Conservation (phyloP, 2,888 invertebrate genomes). For the Drosophila rubida region DNA sequence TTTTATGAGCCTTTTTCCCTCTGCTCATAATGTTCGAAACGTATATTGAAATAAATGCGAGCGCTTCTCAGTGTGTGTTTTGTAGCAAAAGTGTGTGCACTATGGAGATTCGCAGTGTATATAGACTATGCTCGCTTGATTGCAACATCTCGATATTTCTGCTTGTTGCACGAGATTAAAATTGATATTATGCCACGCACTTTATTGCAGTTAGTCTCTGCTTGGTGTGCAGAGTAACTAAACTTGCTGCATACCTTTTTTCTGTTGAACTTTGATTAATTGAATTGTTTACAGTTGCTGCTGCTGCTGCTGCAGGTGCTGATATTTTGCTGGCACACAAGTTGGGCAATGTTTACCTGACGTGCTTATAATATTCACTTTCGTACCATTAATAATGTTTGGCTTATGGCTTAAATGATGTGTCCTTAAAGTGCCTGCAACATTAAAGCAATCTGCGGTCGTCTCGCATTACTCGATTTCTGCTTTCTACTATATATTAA, state of each 20-base stretch:
- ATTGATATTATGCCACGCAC: not conserved
- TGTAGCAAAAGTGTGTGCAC: not conserved
- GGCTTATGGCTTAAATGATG: constrained; percentile 43
- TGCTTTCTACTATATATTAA: too few relatives aligned
- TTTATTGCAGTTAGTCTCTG: not conserved
- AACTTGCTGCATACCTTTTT: not conserved
- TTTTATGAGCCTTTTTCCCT: constrained; percentile 68
- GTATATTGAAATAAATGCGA: constrained; percentile 76
- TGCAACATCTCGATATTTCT: not conserved
- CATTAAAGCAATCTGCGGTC: constrained; percentile 56
- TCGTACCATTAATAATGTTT: constrained; percentile 56
- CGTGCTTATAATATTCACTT: constrained; percentile 49
- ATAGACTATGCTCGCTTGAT: not conserved
- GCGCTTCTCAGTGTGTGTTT: constrained; percentile 20
- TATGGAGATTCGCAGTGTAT: constrained; percentile 18
- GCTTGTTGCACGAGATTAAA: not conserved
- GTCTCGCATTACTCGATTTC: not conserved
- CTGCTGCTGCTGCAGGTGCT: constrained; percentile 17
- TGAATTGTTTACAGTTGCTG: constrained; percentile 55
- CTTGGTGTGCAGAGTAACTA: not conserved
- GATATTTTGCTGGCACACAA: constrained; percentile 25
- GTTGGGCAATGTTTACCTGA: constrained; percentile 43
- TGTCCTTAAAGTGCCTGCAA: constrained; percentile 47
- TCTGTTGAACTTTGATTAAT: constrained; percentile 46
- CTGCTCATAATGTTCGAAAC: constrained; percentile 61